A percentile compares a stretch with the other conserved stretches of the same genome.
Evolutionary conservation across 2,797 vertebrate genomes (phyloP).

Genomic region (Brachyalestes nurse): DNA sequence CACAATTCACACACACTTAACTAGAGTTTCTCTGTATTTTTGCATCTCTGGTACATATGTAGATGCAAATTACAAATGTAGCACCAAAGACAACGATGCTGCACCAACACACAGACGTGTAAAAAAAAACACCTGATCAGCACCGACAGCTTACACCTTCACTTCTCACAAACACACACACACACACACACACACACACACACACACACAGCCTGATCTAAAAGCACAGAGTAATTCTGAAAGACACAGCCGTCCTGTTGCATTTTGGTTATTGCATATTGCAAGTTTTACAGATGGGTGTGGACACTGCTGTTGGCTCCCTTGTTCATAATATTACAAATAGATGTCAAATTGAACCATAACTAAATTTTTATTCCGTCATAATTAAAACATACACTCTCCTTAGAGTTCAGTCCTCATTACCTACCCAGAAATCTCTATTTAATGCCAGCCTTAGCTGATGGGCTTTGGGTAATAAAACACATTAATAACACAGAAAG

Average conservation of each 20-base stretch:
- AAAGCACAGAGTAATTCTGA: background rate
- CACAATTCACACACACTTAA: background rate
- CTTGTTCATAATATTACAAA: background rate
- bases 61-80: background rate
- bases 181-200: slow-evolving; percentile 15
- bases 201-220: slow-evolving; percentile 5
- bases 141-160: background rate
- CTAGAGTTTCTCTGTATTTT: background rate
- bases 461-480: slow-evolving; percentile 15
- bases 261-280: background rate
- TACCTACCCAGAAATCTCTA: background rate
- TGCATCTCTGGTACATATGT: background rate
- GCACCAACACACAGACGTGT: slow-evolving; percentile 51
- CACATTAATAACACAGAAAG: slow-evolving; percentile 17
- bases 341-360: background rate
- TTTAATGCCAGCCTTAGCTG: slow-evolving; percentile 12
- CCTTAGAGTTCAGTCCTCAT: background rate
- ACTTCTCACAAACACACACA: background rate
- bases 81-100: slow-evolving; percentile 8
- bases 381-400: background rate
- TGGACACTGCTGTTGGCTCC: background rate
- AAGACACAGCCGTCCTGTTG: background rate
- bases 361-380: background rate
- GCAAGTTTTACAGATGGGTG: background rate
- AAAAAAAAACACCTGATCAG: slow-evolving; percentile 5